Percentiles rank a stretch among this genome's conserved stretches.
These are phyloP conservation scores for Gephyroberyx darwinii DNA, from an alignment of 2,797 vertebrate genomes.

Conservation along the genomic window DNA sequence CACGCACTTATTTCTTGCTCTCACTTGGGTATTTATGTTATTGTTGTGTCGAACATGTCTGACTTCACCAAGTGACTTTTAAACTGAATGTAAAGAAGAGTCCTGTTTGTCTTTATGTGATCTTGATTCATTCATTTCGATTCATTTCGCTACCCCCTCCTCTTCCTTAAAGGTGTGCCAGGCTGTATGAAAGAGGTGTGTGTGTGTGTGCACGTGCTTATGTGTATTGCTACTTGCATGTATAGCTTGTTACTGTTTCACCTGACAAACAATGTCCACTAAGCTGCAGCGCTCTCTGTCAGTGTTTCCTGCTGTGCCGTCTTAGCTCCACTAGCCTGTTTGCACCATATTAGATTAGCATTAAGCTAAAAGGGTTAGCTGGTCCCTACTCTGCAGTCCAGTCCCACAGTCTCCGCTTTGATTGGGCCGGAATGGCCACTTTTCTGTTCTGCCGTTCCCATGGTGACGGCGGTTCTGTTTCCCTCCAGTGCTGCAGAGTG, in stretches of 20 bases:
- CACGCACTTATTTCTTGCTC: not conserved
- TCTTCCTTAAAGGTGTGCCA: no score
- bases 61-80: not conserved
- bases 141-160: no score
- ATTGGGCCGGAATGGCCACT: constrained; percentile 54
- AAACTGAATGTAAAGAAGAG: no score
- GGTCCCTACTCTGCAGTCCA: constrained; percentile 60
- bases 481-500: constrained; percentile 32
- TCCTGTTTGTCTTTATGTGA: no score
- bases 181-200: not conserved
- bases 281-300: not conserved
- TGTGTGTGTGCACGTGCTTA: constrained; percentile 1
- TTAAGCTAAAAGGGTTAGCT: constrained; percentile 49
- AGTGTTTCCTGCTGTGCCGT: not conserved
- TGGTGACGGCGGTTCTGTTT: constrained; percentile 41
- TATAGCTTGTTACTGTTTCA: not conserved
- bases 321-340: not conserved
- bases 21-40: not conserved
- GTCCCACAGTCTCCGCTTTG: constrained; percentile 38
- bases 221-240: not conserved
- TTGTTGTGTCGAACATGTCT: not conserved
- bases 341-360: constrained; percentile 34
- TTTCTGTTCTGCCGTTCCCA: constrained; percentile 61
- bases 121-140: no score
- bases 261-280: not conserved